Conservation (phyloP, 2,888 invertebrate species). For the Pollenia amentaria region DNA sequence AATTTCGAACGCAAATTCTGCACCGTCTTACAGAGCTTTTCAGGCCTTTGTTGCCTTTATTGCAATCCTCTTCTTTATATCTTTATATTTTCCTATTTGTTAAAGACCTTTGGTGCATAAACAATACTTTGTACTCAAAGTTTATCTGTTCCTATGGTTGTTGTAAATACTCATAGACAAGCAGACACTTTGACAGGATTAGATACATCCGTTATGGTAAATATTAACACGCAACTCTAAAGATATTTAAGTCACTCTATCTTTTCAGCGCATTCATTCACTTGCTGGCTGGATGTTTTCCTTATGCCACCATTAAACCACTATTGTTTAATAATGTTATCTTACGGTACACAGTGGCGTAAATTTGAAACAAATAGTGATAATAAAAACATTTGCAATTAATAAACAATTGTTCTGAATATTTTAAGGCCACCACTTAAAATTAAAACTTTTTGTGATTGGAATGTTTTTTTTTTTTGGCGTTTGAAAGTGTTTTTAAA, state of each 20-base stretch:
- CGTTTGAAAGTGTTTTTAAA: too few species aligned
- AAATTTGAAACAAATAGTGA: too few species aligned
- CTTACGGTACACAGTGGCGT: background rate
- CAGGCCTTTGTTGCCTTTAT: background rate
- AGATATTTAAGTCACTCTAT: conserved; percentile 38
- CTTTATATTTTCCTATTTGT: conserved; percentile 1
- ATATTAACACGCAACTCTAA: conserved; percentile 68
- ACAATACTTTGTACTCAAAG: conserved; percentile 10
- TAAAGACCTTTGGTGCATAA: conserved; percentile 14
- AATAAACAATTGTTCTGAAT: too few species aligned
- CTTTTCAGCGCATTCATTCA: conserved; percentile 8
- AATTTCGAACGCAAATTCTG: too few species aligned
- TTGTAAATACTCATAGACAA: conserved; percentile 54
- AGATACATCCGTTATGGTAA: conserved; percentile 65
- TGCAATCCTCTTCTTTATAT: background rate
- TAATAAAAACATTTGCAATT: too few species aligned
- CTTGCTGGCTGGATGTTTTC: background rate
- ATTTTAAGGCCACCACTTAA: too few species aligned
- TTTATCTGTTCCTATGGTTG: conserved; percentile 42
- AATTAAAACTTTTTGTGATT: too few species aligned
- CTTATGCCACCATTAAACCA: conserved; percentile 6
- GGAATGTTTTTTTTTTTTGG: too few species aligned
- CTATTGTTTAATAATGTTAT: conserved; percentile 52
- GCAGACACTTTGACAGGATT: conserved; percentile 68
- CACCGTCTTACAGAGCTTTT: background rate